phyloP scores from a whole-genome alignment of 2,113 vertebrate genomes.

The Marmota monax region DNA sequence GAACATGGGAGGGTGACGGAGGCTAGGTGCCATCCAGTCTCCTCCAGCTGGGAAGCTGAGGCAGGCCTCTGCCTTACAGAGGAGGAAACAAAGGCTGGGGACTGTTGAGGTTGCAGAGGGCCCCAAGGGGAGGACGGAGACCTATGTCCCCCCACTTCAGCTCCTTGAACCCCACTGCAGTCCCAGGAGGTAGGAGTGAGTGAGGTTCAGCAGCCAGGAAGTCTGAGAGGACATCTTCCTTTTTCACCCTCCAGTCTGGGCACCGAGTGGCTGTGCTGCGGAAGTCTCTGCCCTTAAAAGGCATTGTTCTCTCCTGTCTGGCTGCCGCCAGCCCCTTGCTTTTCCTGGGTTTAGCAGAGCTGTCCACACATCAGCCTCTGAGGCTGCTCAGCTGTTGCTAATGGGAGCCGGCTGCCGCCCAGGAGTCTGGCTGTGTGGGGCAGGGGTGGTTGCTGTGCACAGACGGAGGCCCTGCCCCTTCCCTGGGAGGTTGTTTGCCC shows the following conservation, averaged over 20 bases:
- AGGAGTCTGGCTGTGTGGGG: background rate
- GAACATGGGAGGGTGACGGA: no score
- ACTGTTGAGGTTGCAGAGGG: background rate
- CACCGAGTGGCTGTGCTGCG: background rate
- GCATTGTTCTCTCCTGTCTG: background rate
- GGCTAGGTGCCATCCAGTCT: background rate
- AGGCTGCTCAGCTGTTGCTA: background rate
- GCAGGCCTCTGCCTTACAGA: background rate
- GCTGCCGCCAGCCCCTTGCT: background rate
- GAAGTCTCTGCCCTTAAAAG: constrained; percentile 62
- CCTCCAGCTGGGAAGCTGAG: background rate
- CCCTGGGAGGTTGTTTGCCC: no score
- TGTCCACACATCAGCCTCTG: background rate
- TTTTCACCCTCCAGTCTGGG: background rate
- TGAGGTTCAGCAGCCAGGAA: background rate
- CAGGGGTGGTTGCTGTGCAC: accelerated
- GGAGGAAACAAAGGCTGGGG: background rate
- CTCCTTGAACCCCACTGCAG: background rate
- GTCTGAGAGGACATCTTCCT: background rate
- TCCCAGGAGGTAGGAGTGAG: background rate
- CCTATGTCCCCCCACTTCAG: accelerated
- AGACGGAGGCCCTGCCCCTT: background rate
- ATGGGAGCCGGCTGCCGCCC: background rate
- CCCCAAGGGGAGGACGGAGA: accelerated
- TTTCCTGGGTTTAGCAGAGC: background rate